phyloP scores from a whole-genome alignment of 2,888 invertebrate species.

The Lasioglossum malachurum region DNA sequence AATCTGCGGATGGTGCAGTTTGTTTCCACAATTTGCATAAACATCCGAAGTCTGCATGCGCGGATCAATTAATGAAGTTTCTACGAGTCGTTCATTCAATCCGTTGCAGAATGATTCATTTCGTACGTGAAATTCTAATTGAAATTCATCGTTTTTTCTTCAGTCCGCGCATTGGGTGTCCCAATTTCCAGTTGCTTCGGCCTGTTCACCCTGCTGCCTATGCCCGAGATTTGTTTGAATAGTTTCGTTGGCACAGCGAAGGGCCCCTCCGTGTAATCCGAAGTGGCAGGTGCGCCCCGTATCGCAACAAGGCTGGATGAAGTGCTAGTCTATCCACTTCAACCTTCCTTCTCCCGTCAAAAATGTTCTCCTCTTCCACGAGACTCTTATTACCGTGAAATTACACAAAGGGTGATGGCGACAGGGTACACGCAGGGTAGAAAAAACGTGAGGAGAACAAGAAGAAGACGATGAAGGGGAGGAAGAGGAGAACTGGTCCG shows the following conservation, averaged over 20 bases:
- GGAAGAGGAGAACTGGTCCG: constrained; percentile 10
- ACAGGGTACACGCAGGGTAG: not conserved
- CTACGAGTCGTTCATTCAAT: no score
- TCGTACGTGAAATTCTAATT: no score
- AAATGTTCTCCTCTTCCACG: not conserved
- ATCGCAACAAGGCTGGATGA: not conserved
- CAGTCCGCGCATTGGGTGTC: no score
- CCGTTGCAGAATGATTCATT: no score
- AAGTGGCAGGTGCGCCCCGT: not conserved
- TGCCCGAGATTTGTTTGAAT: no score
- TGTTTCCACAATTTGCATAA: no score
- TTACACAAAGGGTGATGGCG: not conserved
- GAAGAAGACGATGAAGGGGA: not conserved
- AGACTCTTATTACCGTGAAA: not conserved
- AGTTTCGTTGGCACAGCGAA: not conserved
- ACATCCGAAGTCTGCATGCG: no score
- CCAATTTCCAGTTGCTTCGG: no score
- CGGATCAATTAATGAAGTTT: no score
- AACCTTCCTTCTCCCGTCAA: not conserved
- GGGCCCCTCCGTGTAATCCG: not conserved
- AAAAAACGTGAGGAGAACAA: not conserved
- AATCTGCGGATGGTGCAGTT: no score
- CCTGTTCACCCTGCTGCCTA: no score
- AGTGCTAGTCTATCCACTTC: not conserved
- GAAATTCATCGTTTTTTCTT: no score